Evolutionary conservation across 2,113 vertebrate genomes (phyloP).

Genomic region (Sterna hirundo): DNA sequence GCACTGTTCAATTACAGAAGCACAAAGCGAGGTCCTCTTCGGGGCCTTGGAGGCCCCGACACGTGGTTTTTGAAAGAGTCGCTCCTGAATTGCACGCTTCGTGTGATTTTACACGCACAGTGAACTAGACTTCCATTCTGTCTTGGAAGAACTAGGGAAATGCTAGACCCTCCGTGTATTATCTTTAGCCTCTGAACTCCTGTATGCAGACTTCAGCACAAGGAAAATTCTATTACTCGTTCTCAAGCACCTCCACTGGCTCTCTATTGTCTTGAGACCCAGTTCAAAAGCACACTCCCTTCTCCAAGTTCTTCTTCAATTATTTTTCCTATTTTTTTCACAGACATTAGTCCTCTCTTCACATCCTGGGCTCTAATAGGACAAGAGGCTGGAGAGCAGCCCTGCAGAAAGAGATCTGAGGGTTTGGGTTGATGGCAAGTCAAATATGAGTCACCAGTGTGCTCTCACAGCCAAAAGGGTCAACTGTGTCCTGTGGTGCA

Average conservation of each 20-base stretch:
- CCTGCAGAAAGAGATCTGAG: background rate
- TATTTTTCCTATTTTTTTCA: background rate
- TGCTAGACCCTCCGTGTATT: rapidly evolving
- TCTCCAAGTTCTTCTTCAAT: background rate
- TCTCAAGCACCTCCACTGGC: background rate
- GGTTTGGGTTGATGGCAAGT: background rate
- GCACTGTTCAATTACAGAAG: background rate
- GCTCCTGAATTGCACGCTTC: too few species aligned
- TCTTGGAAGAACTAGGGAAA: background rate
- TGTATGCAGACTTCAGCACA: background rate
- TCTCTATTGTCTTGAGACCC: background rate
- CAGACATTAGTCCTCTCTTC: background rate
- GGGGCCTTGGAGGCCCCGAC: rapidly evolving
- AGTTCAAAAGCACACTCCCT: background rate
- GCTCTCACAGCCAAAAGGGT: background rate
- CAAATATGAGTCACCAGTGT: background rate
- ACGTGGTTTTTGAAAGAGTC: rapidly evolving
- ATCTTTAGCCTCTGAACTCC: background rate
- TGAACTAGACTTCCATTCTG: rapidly evolving
- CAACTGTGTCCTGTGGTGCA: background rate
- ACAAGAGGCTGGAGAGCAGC: background rate
- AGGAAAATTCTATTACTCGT: background rate
- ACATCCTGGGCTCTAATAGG: background rate
- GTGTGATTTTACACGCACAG: too few species aligned
- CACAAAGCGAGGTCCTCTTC: rapidly evolving